These are phyloP conservation scores for Anguilla obscura DNA, from an alignment of 2,797 vertebrate genomes.

Conservation along the genomic window DNA sequence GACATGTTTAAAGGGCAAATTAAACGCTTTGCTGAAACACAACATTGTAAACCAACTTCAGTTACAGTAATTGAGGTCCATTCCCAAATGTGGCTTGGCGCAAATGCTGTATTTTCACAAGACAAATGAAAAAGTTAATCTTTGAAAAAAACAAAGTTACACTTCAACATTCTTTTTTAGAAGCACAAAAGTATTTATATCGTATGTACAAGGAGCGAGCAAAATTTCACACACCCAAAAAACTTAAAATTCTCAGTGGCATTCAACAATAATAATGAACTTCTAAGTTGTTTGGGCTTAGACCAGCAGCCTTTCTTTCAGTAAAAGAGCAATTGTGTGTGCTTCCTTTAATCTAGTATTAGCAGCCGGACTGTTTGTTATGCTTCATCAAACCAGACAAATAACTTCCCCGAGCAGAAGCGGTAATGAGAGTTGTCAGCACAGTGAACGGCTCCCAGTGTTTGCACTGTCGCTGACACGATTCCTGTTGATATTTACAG, in stretches of 20 bases:
- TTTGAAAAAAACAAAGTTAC: background rate
- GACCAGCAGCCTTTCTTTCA: constrained; percentile 14
- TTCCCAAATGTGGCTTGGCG: constrained; percentile 23
- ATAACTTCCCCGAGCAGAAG: background rate
- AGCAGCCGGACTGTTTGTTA: constrained; percentile 38
- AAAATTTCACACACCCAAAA: constrained; percentile 61
- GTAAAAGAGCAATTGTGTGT: constrained; percentile 31
- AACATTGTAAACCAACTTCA: background rate
- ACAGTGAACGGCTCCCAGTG: constrained; percentile 36
- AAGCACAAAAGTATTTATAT: constrained; percentile 38
- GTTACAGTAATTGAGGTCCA: background rate
- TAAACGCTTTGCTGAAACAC: background rate
- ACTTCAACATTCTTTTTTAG: background rate
- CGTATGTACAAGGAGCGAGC: constrained; percentile 62
- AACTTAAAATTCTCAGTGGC: constrained; percentile 62
- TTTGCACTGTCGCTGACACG: constrained; percentile 33
- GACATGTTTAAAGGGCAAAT: background rate
- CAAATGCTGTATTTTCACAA: background rate
- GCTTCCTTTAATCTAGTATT: constrained; percentile 30
- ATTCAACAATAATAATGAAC: background rate
- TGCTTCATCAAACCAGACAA: constrained; percentile 24
- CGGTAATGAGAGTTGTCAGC: constrained; percentile 25
- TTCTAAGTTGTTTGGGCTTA: constrained; percentile 24
- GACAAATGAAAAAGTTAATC: background rate
- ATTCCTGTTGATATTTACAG: constrained; percentile 29